Evolutionary conservation across 53 echinoderm and acorn worm species (phyloP), one percentile per base, ranked within the genome.

Genomic region (Stichopus horrens): DNA sequence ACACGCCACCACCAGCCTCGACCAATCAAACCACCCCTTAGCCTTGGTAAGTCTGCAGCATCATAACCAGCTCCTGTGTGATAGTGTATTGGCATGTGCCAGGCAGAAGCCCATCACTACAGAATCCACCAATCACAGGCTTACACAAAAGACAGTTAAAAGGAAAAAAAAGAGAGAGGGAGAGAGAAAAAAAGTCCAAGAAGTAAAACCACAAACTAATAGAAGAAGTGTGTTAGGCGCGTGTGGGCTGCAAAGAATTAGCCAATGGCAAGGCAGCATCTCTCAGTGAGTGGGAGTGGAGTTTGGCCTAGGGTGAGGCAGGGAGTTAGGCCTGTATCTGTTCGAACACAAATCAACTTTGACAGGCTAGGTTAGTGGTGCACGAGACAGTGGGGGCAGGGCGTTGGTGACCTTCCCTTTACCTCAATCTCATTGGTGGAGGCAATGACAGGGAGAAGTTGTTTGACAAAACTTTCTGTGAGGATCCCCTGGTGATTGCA

Each of bases 71-170:
- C 23, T 51, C 11, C 13, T 67, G 18, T 23, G 52, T 21, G 37
- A 63, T 6, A 65, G 66, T 85, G 81, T 81, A 85, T 85, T 66
- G 85, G 85, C 85, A 85, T 85, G 85, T 85, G 85, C 85, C 85
- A 66, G 85, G 83, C 83, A 77, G 71, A n/a, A 71, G 19, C 71
- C 71, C 14, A 71, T 71, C 77, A 83, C 20, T 75, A 86, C 37
- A 74, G 74, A 13, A 74, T 56, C 75, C n/a, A 74, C 87, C 87
- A 87, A 87, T 87, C 87, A 87, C 54, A 87, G 53, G 23, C 73
- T 73, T 74, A 23, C 53, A 86, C 73, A 73, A 55, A 83, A 59
- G 18, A 23, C 20, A 19, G 21, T 63, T 21, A 56, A 83, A 23
- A 75, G n/a, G n/a, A n/a, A 67, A 11, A 11, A 4, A n/a, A 1